Evolutionary conservation across 2,888 invertebrate genomes (phyloP).

Genomic region (Helicoverpa assulta): DNA sequence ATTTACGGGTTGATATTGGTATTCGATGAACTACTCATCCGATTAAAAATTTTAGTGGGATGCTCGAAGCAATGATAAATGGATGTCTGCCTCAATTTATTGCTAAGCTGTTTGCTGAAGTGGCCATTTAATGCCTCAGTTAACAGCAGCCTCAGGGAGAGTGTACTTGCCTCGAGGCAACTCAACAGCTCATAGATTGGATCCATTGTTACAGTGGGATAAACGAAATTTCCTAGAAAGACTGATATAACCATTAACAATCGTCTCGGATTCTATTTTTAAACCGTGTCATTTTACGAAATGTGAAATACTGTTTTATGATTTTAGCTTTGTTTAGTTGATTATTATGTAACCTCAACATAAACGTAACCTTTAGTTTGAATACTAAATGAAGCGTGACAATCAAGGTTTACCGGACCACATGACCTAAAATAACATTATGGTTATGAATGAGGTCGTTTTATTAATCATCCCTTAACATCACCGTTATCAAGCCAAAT

Average conservation of each 20-base stretch:
- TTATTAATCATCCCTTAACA: background rate
- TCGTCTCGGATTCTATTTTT: background rate
- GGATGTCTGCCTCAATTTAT: constrained; percentile 37
- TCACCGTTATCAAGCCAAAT: background rate
- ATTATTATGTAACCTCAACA: background rate
- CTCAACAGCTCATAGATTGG: constrained; percentile 35
- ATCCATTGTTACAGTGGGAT: constrained; percentile 12
- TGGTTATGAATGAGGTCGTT: constrained; percentile 6
- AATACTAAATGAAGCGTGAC: background rate
- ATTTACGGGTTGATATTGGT: background rate
- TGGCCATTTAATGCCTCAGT: constrained; percentile 50
- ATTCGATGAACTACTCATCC: no score
- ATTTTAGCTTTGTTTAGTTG: background rate
- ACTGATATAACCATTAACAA: background rate
- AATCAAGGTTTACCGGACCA: background rate
- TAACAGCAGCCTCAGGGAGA: constrained; percentile 22
- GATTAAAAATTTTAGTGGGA: background rate
- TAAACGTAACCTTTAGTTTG: background rate
- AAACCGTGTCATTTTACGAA: background rate
- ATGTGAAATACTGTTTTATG: background rate
- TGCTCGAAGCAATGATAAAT: constrained; percentile 19
- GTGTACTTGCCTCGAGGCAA: constrained; percentile 23
- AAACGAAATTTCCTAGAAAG: background rate
- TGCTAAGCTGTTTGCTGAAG: constrained; percentile 38
- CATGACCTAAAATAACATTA: background rate